phyloP scores from a whole-genome alignment of 2,113 vertebrate species.

The Antennarius striatus region DNA sequence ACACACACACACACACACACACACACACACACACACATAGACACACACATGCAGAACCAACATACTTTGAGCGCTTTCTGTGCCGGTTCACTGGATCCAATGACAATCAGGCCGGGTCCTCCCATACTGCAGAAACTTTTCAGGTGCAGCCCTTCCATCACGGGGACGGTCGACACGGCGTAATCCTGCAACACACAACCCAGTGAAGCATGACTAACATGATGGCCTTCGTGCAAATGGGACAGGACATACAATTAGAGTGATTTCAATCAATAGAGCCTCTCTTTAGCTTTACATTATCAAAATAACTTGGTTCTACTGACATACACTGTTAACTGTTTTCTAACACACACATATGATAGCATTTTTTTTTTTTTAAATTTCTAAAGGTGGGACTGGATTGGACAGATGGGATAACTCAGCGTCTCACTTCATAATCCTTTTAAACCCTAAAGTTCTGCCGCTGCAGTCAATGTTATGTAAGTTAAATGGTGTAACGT shows the following conservation, averaged over 20 bases:
- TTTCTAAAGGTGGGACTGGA: no score
- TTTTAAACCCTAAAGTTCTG: no score
- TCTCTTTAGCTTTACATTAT: not conserved
- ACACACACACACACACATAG: conserved; percentile 29
- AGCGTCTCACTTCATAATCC: no score
- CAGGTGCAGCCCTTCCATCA: conserved; percentile 86
- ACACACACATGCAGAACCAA: conserved; percentile 20
- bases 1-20: conserved; percentile 13
- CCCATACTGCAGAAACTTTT: conserved; percentile 99
- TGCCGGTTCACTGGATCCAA: conserved; percentile 92
- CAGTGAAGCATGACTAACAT: not conserved
- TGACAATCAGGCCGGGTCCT: conserved; percentile 92
- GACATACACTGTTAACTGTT: no score
- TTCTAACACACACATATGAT: no score
- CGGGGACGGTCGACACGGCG: conserved; percentile 93
- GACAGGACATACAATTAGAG: not conserved
- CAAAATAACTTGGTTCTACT: no score
- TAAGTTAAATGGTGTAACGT: no score
- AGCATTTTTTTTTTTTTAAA: no score
- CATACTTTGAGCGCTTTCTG: conserved; percentile 96
- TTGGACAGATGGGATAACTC: no score
- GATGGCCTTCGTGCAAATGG: not conserved
- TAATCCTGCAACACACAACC: conserved; percentile 79
- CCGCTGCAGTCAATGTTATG: no score
- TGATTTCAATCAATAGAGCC: not conserved